A percentile compares a stretch with the other conserved stretches of the same genome.
phyloP scores from a whole-genome alignment of 2,888 invertebrate species.

The Lamellibrachia satsuma region DNA sequence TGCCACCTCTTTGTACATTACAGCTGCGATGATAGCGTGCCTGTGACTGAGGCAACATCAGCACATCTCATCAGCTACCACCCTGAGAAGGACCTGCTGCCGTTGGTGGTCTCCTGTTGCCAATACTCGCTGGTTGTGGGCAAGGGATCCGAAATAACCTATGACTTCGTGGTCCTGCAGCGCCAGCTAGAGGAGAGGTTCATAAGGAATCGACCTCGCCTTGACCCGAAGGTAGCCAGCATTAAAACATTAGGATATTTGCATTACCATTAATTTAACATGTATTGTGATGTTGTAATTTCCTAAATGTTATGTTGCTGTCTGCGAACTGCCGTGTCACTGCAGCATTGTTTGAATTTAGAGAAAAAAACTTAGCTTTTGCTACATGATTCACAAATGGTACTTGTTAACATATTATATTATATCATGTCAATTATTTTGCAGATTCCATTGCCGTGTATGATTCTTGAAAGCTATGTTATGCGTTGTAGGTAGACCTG shows the following conservation, averaged over 20 bases:
- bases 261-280: background rate
- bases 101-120: slow-evolving; percentile 50
- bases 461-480: background rate
- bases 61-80: slow-evolving; percentile 40
- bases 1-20: background rate
- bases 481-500: slow-evolving; percentile 43
- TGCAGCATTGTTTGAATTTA: no score
- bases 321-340: no score
- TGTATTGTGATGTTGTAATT: background rate
- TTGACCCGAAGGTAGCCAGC: slow-evolving; percentile 30
- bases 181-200: slow-evolving; percentile 49
- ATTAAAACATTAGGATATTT: no score
- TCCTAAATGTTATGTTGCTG: background rate
- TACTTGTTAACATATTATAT: background rate
- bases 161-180: slow-evolving; percentile 48
- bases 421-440: no score
- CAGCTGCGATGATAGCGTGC: slow-evolving; percentile 21
- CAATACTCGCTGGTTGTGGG: slow-evolving; percentile 50
- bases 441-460: background rate
- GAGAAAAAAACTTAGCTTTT: no score
- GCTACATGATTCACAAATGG: background rate
- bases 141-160: slow-evolving; percentile 46
- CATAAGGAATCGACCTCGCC: slow-evolving; percentile 37
- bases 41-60: slow-evolving; percentile 29
- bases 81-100: slow-evolving; percentile 48